Base-by-base conservation (phyloP, 2,888 invertebrate genomes). In the Plagodis dolabraria region DNA sequence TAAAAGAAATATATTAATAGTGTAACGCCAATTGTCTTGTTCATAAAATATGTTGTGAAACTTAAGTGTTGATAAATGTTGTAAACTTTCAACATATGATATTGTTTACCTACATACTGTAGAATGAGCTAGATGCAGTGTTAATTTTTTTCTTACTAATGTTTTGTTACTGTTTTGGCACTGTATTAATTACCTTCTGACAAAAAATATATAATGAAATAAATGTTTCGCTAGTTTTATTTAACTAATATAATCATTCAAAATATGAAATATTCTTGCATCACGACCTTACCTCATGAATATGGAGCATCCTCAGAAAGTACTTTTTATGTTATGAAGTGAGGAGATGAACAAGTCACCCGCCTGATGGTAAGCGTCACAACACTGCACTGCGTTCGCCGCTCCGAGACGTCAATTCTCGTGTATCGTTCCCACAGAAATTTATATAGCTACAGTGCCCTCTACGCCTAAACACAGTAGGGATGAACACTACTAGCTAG, bases 131-230 rank as follows among this genome's bases (percentile, higher is more conserved):
- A 92, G 92, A 86, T 91, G 90, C 92, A 87, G 85, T 83, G 85
- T 83, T 89, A 77, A 84, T 88, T 90, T 89, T 67, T 89, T 91
- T 89, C 88, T 84, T 90, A 91, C 92, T 92, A 92, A 92, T 92
- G 80, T 88, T 88, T 92, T 92, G 91, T 92, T 92, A 91, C 86
- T 90, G 90, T 91, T 91, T 92, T 89, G 91, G 92, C 92, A 92
- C 92, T 89, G 88, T 91, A 92, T 92, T 92, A 92, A 92, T 91
- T 91, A 92, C 88, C 92, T 91, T 92, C 92, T 91, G 92, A 92
- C 89, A 90, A 92, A 90, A 87, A 89, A 91, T 91, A 91, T 92
- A 90, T 92, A 87, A 92, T 91, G 81, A 91, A 79, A 83, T 87
- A 86, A 87, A 88, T 49, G 81, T 76, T 62, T 71, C 72, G 80